Evolutionary conservation across 2,888 invertebrate species (phyloP).

Genomic region (Hermodice carunculata): DNA sequence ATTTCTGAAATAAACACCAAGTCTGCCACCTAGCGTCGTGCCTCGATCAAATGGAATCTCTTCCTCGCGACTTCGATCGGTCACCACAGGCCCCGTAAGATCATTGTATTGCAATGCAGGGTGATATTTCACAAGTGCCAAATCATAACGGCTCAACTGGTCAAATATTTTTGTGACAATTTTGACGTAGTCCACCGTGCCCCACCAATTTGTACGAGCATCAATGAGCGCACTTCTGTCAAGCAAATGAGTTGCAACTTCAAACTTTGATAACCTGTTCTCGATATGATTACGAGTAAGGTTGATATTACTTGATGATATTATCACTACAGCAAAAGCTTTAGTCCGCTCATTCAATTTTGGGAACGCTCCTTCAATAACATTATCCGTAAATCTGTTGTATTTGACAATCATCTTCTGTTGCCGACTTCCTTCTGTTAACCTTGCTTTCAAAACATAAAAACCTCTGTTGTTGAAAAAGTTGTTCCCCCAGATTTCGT

Average conservation of each 20-base stretch:
- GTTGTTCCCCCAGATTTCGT: slow-evolving; percentile 76
- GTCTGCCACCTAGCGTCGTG: slow-evolving; percentile 57
- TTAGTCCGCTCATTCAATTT: slow-evolving; percentile 83
- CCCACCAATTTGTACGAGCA: slow-evolving; percentile 95
- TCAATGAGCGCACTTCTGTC: slow-evolving; percentile 79
- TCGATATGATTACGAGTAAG: slow-evolving; percentile 92
- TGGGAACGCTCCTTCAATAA: slow-evolving; percentile 86
- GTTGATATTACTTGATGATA: slow-evolving; percentile 90
- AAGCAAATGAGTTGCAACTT: slow-evolving; percentile 94
- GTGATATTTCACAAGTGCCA: slow-evolving; percentile 91
- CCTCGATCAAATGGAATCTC: slow-evolving; percentile 73
- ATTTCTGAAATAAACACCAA: slow-evolving; percentile 36
- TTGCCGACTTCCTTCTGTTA: slow-evolving; percentile 87
- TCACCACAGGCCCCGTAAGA: slow-evolving; percentile 86
- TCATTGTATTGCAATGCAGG: slow-evolving; percentile 92
- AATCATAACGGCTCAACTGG: slow-evolving; percentile 78
- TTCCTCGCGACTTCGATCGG: slow-evolving; percentile 82
- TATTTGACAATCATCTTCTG: slow-evolving; percentile 88
- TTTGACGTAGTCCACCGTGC: slow-evolving; percentile 66
- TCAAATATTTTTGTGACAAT: slow-evolving; percentile 64
- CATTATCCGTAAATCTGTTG: slow-evolving; percentile 89
- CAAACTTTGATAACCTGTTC: slow-evolving; percentile 91
- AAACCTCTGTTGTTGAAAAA: slow-evolving; percentile 90
- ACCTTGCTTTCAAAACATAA: slow-evolving; percentile 88
- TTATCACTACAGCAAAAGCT: slow-evolving; percentile 92